phyloP scores from a whole-genome alignment of 2,797 vertebrate genomes.

The Enteromius paludinosus region DNA sequence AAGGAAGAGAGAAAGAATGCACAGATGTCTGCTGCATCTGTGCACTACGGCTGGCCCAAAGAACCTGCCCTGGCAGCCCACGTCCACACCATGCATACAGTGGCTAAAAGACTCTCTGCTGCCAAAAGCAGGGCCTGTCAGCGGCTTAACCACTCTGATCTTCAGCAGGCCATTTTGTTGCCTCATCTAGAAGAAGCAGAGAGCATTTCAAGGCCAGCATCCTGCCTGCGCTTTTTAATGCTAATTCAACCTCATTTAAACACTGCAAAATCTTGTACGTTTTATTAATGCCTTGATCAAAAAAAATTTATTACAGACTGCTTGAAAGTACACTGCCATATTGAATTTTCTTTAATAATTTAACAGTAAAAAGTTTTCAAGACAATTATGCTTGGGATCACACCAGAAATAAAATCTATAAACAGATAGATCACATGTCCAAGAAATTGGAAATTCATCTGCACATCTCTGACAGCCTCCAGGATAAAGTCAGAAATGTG shows the following conservation, averaged over 20 bases:
- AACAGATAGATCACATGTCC: not conserved
- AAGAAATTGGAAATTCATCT: not conserved
- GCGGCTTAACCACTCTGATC: slow-evolving; percentile 79
- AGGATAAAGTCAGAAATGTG: not conserved
- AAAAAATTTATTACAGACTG: not conserved
- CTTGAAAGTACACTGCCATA: not conserved
- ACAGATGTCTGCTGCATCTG: slow-evolving; percentile 69
- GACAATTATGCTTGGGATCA: not conserved
- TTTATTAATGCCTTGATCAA: slow-evolving; percentile 3
- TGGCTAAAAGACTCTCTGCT: slow-evolving; percentile 55
- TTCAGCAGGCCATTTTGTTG: slow-evolving; percentile 66
- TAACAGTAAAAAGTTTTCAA: not conserved
- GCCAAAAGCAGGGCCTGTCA: slow-evolving; percentile 71
- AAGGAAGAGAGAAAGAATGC: slow-evolving; percentile 60
- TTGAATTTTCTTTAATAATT: not conserved
- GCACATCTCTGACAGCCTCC: not conserved
- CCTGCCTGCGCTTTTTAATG: slow-evolving; percentile 18
- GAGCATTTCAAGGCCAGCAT: slow-evolving; percentile 58
- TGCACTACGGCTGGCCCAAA: slow-evolving; percentile 57
- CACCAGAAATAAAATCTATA: not conserved
- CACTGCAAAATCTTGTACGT: slow-evolving; percentile 18
- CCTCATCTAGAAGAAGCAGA: slow-evolving; percentile 51
- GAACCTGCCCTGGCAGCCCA: slow-evolving; percentile 57
- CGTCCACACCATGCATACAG: slow-evolving; percentile 64
- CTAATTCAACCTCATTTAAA: slow-evolving; percentile 28